phyloP scores from a whole-genome alignment of 53 echinoderm and acorn worm species.

The Henricia sp. region DNA sequence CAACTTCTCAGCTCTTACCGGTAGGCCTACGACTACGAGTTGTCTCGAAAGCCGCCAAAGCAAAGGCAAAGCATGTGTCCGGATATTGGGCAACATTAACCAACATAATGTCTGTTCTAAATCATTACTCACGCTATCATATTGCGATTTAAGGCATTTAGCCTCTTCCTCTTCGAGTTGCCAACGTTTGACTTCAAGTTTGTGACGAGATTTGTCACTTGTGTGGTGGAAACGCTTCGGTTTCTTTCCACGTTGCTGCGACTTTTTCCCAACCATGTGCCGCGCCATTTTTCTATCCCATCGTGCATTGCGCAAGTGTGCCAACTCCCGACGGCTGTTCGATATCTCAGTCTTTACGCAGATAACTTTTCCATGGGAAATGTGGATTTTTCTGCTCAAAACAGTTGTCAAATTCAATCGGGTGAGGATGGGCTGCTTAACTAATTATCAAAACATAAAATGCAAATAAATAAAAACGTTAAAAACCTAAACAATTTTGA shows the following conservation, averaged over 20 bases:
- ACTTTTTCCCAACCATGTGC: slow-evolving; percentile 26
- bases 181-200: slow-evolving; percentile 66
- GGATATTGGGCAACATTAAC: background rate
- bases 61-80: too few relatives aligned
- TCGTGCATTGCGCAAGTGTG: slow-evolving; percentile 1
- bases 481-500: background rate
- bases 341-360: too few relatives aligned
- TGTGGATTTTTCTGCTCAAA: too few relatives aligned
- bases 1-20: too few relatives aligned
- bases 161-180: slow-evolving; percentile 68
- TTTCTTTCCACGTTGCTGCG: slow-evolving; percentile 54
- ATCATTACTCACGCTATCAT: slow-evolving; percentile 56
- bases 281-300: slow-evolving; percentile 69
- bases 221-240: slow-evolving; percentile 32
- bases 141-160: slow-evolving; percentile 49
- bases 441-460: background rate
- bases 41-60: too few relatives aligned
- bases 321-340: slow-evolving; percentile 32
- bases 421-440: too few relatives aligned
- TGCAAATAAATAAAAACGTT: background rate
- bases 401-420: too few relatives aligned
- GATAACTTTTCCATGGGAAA: too few relatives aligned
- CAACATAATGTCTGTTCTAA: background rate
- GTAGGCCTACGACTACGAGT: too few relatives aligned
- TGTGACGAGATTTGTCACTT: slow-evolving; percentile 43